Evolutionary conservation across 2,113 vertebrate genomes (phyloP).

Genomic region (Cisticola juncidis): DNA sequence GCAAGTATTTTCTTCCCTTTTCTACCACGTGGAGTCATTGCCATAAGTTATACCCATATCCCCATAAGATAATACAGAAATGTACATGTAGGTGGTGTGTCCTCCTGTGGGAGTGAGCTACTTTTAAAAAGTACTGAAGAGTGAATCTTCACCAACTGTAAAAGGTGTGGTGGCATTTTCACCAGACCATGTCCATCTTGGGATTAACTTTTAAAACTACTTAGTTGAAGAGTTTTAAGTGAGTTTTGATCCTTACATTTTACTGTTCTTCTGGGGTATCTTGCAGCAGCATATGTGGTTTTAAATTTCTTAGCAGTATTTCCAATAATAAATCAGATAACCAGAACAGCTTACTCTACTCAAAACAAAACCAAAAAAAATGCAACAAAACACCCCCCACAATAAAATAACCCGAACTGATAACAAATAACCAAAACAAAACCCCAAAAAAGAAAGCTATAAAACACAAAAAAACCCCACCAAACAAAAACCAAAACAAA

Average conservation of each 20-base stretch:
- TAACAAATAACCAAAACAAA: no score
- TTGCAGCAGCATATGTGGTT: background rate
- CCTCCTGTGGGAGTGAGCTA: background rate
- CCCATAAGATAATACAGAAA: background rate
- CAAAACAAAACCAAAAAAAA: no score
- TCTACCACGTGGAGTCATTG: background rate
- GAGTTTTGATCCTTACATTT: background rate
- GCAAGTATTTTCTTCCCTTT: background rate
- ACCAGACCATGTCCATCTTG: background rate
- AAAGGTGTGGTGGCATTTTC: background rate
- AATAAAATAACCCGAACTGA: background rate
- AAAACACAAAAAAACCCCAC: background rate
- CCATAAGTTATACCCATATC: background rate
- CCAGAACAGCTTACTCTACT: background rate
- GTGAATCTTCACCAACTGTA: background rate
- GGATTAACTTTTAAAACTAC: background rate
- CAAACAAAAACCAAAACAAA: background rate
- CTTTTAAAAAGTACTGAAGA: background rate
- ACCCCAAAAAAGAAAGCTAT: no score
- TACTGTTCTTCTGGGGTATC: background rate
- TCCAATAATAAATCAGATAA: background rate
- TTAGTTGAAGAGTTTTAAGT: background rate
- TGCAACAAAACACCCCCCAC: no score
- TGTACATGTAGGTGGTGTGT: background rate
- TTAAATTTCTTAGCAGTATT: background rate